A percentile compares a stretch with the other conserved stretches of the same genome.
These are phyloP conservation scores for Elysia chlorotica DNA, from an alignment of 1,140 invertebrate genomes.

Conservation along the genomic window DNA sequence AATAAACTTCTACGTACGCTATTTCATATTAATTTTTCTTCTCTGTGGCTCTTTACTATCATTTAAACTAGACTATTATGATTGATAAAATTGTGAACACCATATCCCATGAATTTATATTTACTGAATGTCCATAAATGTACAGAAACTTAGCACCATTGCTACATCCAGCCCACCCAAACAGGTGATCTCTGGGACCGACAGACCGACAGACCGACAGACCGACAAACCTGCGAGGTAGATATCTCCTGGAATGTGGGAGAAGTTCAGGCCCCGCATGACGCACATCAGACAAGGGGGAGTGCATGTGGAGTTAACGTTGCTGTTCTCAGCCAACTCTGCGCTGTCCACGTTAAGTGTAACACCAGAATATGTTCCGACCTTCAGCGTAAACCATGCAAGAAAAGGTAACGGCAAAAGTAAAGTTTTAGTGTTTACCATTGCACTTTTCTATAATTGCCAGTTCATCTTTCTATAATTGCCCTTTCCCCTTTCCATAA, in stretches of 20 bases:
- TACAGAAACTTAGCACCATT: no score
- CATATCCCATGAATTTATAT: no score
- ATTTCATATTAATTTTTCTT: no score
- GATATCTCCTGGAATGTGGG: slow-evolving; percentile 50
- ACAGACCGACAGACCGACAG: no score
- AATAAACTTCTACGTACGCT: no score
- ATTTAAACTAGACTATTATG: no score
- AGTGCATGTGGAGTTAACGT: slow-evolving; percentile 29
- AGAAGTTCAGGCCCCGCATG: slow-evolving; percentile 42
- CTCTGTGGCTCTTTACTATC: no score
- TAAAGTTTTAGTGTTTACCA: not conserved
- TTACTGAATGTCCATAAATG: no score
- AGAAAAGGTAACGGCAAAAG: not conserved
- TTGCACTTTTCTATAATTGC: not conserved
- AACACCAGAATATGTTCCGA: slow-evolving; percentile 45
- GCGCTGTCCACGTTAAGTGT: slow-evolving; percentile 31
- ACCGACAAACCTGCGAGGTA: slow-evolving; percentile 57
- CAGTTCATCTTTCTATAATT: not conserved
- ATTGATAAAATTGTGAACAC: no score
- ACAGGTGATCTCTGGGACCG: no score
- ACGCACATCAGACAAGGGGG: slow-evolving; percentile 40
- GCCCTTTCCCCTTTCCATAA: not conserved
- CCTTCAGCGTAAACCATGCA: slow-evolving; percentile 28
- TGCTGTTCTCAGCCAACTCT: slow-evolving; percentile 11
- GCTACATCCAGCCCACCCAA: no score